Evolutionary conservation across 2,888 invertebrate species (phyloP).

Genomic region (Drosophila formosana): DNA sequence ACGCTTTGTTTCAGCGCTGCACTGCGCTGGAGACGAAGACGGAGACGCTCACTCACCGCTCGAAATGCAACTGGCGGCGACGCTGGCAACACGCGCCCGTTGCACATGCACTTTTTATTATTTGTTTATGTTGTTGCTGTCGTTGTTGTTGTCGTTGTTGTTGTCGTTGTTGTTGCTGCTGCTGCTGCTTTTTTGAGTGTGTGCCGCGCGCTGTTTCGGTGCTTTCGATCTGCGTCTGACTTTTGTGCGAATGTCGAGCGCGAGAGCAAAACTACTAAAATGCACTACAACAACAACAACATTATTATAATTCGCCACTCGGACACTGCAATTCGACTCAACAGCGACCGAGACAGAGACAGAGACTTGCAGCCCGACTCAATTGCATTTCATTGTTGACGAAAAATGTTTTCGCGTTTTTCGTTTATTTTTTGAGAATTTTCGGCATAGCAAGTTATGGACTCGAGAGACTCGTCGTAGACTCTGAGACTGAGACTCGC

Average conservation of each 20-base stretch:
- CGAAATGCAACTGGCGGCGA: constrained; percentile 79
- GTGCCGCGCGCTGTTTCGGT: constrained; percentile 39
- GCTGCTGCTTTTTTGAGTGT: constrained; percentile 32
- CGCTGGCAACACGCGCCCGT: constrained; percentile 74
- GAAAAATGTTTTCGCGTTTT: constrained; percentile 50
- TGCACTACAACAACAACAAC: constrained; percentile 20
- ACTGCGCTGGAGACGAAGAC: constrained; percentile 63
- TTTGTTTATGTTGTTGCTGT: constrained; percentile 45
- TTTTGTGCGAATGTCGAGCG: constrained; percentile 74
- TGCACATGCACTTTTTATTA: constrained; percentile 82
- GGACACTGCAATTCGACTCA: constrained; percentile 59
- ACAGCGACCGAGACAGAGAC: not conserved
- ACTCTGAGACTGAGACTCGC: constrained; percentile 3
- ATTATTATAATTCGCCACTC: constrained; percentile 69
- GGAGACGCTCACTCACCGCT: constrained; percentile 80
- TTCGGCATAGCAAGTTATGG: constrained; percentile 61
- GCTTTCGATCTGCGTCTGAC: constrained; percentile 36
- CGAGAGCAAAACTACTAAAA: constrained; percentile 52
- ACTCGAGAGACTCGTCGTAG: constrained; percentile 22
- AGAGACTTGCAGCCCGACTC: constrained; percentile 62
- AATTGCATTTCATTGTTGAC: constrained; percentile 79
- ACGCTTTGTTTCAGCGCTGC: constrained; percentile 54
- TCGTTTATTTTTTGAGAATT: constrained; percentile 52
- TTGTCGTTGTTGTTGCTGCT: too few relatives aligned
- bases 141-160: constrained; percentile 28